Conservation (phyloP, 2,888 invertebrate genomes). For the Pyrrhia umbra region DNA sequence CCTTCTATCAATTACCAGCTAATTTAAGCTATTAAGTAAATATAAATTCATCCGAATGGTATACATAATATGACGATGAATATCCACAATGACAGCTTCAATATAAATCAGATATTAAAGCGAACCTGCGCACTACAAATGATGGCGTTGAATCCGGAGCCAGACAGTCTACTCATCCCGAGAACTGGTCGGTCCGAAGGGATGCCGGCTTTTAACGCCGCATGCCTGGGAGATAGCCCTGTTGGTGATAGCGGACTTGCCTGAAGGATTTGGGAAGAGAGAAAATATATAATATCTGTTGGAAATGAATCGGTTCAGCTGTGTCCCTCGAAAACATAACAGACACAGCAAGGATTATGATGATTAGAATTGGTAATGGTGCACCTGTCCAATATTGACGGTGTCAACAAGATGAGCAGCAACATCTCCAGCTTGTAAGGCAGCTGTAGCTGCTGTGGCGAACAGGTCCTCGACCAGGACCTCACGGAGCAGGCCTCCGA, state of each 20-base stretch:
- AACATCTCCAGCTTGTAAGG: slow-evolving; percentile 25
- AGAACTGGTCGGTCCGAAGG: slow-evolving; percentile 25
- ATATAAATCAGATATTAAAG: not conserved
- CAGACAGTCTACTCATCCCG: slow-evolving; percentile 15
- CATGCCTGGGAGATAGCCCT: slow-evolving; percentile 11
- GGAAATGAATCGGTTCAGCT: too few relatives aligned
- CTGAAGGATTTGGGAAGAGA: too few relatives aligned
- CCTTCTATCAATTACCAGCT: too few relatives aligned
- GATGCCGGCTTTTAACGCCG: slow-evolving; percentile 22
- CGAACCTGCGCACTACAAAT: slow-evolving; percentile 32
- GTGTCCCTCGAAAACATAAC: too few relatives aligned
- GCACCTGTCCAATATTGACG: slow-evolving; percentile 43
- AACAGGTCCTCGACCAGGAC: slow-evolving; percentile 41
- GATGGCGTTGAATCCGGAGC: slow-evolving; percentile 26
- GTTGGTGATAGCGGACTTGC: not conserved
- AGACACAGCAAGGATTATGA: too few relatives aligned
- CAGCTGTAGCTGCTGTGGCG: slow-evolving; percentile 37
- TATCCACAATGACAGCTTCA: not conserved
- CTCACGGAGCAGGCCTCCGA: slow-evolving; percentile 40
- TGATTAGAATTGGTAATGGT: too few relatives aligned
- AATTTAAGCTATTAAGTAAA: too few relatives aligned
- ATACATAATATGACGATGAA: too few relatives aligned
- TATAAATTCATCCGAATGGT: not conserved
- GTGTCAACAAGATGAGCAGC: slow-evolving; percentile 39
- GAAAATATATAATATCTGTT: too few relatives aligned